Evolutionary conservation across 2,888 invertebrate genomes (phyloP).

Genomic region (Drosophila prostipennis): DNA sequence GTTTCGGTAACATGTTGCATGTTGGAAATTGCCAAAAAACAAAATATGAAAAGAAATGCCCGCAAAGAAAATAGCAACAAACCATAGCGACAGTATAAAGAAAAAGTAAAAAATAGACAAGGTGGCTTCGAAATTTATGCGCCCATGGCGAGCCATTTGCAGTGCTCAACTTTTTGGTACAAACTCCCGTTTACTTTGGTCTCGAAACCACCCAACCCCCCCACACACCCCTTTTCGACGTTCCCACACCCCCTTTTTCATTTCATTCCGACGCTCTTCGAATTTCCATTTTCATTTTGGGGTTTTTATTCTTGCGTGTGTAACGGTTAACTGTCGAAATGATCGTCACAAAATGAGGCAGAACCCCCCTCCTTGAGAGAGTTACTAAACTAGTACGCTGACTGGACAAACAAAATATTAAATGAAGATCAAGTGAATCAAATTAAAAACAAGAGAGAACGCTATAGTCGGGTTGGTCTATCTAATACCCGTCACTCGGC

Average conservation of each 20-base stretch:
- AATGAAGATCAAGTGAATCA: neutral
- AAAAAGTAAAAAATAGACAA: constrained; percentile 21
- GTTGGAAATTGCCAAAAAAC: constrained; percentile 60
- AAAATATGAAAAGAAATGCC: constrained; percentile 32
- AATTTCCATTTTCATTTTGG: constrained; percentile 64
- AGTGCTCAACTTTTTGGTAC: constrained; percentile 59
- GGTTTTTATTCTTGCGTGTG: constrained; percentile 57
- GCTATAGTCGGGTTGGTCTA: too few species aligned
- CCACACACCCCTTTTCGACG: neutral
- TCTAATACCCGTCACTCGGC: too few species aligned
- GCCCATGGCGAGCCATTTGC: constrained; percentile 73
- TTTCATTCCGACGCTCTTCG: constrained; percentile 46
- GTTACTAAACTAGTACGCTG: neutral
- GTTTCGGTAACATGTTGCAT: constrained; percentile 73
- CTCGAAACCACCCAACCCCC: neutral
- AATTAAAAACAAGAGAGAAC: too few species aligned
- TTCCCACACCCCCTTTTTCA: constrained; percentile 30
- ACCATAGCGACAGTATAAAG: constrained; percentile 2
- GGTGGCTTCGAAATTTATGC: constrained; percentile 66
- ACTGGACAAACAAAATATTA: neutral
- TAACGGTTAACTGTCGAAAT: constrained; percentile 16
- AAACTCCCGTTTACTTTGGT: constrained; percentile 18
- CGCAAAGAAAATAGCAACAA: constrained; percentile 23
- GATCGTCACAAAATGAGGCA: constrained; percentile 16
- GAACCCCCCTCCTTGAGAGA: neutral